Conservation (phyloP, 2,888 invertebrate species). For the Cremastinae sp. region DNA sequence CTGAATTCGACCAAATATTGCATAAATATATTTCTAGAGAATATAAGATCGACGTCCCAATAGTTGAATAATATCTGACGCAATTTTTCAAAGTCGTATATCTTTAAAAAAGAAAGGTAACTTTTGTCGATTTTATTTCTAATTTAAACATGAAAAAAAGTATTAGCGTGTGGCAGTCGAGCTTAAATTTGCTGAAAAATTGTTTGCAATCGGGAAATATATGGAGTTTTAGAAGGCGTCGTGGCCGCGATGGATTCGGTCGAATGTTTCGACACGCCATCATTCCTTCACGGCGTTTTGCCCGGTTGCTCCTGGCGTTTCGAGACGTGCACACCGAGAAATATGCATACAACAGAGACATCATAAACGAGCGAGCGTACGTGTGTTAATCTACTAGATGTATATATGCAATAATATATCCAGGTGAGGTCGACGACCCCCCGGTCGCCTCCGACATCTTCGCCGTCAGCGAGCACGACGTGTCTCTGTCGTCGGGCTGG, state of each 20-base stretch:
- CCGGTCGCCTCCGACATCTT: conserved; percentile 45
- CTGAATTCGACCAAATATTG: too few relatives aligned
- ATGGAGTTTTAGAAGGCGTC: conserved; percentile 40
- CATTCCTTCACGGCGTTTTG: conserved; percentile 48
- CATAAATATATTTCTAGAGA: too few relatives aligned
- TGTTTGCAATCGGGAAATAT: conserved; percentile 21
- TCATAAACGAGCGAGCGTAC: conserved; percentile 19
- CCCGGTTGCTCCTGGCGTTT: conserved; percentile 58
- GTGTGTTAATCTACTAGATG: not conserved
- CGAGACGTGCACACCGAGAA: conserved; percentile 37
- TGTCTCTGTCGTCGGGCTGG: conserved; percentile 41
- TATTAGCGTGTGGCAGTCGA: too few relatives aligned
- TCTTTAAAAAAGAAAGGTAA: too few relatives aligned
- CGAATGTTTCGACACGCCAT: conserved; percentile 62
- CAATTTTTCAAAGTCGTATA: too few relatives aligned
- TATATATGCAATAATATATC: conserved; percentile 60
- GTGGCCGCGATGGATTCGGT: conserved; percentile 47
- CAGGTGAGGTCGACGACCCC: conserved; percentile 66
- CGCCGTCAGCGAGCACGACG: conserved; percentile 38
- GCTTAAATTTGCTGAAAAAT: too few relatives aligned
- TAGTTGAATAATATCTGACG: too few relatives aligned
- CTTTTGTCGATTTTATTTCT: too few relatives aligned
- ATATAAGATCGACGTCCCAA: too few relatives aligned
- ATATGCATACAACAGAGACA: conserved; percentile 14
- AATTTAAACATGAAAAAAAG: too few relatives aligned